These are phyloP conservation scores for Oryzias woworae DNA, from an alignment of 2,113 vertebrate genomes.

Conservation along the genomic window DNA sequence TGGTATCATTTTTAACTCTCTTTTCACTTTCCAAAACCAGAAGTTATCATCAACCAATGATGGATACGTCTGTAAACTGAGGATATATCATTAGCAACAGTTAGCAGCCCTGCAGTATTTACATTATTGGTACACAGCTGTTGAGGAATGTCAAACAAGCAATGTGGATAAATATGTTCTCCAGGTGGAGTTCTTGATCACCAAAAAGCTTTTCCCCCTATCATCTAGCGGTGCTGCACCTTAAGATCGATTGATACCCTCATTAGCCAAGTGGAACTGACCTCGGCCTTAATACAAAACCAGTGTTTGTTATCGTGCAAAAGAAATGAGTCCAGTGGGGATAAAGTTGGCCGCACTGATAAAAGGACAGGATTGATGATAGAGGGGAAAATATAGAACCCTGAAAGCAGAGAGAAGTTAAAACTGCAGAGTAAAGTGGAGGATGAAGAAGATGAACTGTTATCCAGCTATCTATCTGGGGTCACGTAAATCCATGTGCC, in stretches of 20 bases:
- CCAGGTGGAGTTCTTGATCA: slow-evolving; percentile 71
- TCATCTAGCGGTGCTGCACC: slow-evolving; percentile 23
- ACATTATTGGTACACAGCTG: slow-evolving; percentile 62
- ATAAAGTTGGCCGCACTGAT: slow-evolving; percentile 47
- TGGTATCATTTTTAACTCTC: slow-evolving; percentile 59
- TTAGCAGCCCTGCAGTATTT: slow-evolving; percentile 65
- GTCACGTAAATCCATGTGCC: slow-evolving; percentile 31
- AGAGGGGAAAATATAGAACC: slow-evolving; percentile 51
- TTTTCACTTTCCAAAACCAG: slow-evolving; percentile 49
- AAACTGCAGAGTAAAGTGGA: slow-evolving; percentile 21
- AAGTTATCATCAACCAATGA: slow-evolving; percentile 64
- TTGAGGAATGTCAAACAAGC: slow-evolving; percentile 71
- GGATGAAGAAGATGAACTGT: slow-evolving; percentile 26
- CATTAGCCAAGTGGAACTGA: slow-evolving; percentile 61
- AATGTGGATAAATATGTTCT: slow-evolving; percentile 65
- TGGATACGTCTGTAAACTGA: slow-evolving; percentile 65
- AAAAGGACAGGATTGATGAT: slow-evolving; percentile 48
- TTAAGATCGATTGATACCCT: slow-evolving; percentile 70
- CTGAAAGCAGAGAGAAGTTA: slow-evolving; percentile 32
- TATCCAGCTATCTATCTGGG: slow-evolving; percentile 31
- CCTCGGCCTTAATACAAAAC: slow-evolving; percentile 52
- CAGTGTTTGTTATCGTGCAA: slow-evolving; percentile 74
- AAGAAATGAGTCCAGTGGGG: slow-evolving; percentile 67
- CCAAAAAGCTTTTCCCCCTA: slow-evolving; percentile 31
- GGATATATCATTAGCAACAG: slow-evolving; percentile 69